Evolutionary conservation across 1,140 invertebrate genomes (phyloP).

Genomic region (Hyles euphorbiae): DNA sequence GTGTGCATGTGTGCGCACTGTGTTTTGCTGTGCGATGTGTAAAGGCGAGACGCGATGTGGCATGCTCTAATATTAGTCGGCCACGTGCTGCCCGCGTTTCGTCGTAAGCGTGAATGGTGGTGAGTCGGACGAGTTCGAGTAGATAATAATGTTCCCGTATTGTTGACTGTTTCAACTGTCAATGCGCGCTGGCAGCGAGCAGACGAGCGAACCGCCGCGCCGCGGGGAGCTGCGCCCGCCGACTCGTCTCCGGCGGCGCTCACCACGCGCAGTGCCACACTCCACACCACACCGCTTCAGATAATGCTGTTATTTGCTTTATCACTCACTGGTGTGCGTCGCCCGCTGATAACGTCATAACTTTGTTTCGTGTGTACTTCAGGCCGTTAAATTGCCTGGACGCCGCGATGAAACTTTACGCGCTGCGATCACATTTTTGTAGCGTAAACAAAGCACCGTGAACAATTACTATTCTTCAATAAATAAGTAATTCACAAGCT

Average conservation of each 20-base stretch:
- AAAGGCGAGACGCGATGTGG: constrained; percentile 12
- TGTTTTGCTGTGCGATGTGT: constrained; percentile 27
- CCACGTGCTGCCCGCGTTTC: constrained; percentile 60
- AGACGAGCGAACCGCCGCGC: constrained; percentile 17
- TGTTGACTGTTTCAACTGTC: constrained; percentile 65
- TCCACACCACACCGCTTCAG: constrained; percentile 22
- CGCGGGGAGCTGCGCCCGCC: constrained; percentile 20
- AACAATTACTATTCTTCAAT: no score
- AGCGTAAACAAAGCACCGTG: no score
- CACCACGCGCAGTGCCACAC: constrained; percentile 1
- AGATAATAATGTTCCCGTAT: constrained; percentile 42
- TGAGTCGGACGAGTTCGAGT: constrained; percentile 36
- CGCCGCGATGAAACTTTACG: background rate
- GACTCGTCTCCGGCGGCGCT: background rate
- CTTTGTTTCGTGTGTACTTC: constrained; percentile 12
- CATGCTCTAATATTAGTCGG: constrained; percentile 52
- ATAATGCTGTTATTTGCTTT: constrained; percentile 35
- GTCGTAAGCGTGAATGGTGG: constrained; percentile 55
- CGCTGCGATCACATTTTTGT: no score
- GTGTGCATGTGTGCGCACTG: constrained; percentile 43
- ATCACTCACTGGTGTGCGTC: constrained; percentile 23
- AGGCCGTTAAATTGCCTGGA: constrained; percentile 10
- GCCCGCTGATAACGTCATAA: constrained; percentile 34
- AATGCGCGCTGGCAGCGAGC: constrained; percentile 26
- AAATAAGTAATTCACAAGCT: no score